phyloP scores from a whole-genome alignment of 2,888 invertebrate genomes.

The Nowickia ferox region DNA sequence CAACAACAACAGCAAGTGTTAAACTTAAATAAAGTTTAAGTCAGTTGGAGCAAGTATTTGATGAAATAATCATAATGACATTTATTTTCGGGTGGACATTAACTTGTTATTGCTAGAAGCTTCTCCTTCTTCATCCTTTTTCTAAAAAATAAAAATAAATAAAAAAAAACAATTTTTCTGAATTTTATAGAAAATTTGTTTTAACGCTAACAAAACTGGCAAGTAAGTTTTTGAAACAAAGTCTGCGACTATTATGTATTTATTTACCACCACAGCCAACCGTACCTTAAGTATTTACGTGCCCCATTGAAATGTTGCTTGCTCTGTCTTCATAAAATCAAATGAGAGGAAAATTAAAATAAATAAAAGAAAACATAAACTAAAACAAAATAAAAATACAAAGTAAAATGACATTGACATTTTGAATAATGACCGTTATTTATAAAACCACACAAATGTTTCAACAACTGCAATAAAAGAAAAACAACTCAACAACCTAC shows the following conservation, averaged over 20 bases:
- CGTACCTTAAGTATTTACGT: slow-evolving; percentile 39
- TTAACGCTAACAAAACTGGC: no score
- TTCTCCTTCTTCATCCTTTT: no score
- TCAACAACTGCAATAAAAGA: slow-evolving; percentile 39
- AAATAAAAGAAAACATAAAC: slow-evolving; percentile 17
- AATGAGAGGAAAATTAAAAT: slow-evolving; percentile 30
- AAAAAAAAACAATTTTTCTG: no score
- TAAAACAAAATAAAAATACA: slow-evolving; percentile 51
- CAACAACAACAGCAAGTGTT: background rate
- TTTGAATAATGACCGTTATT: slow-evolving; percentile 79
- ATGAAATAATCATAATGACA: background rate
- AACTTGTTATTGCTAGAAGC: no score
- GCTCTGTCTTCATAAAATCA: slow-evolving; percentile 19
- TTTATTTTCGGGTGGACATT: no score
- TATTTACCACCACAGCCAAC: background rate
- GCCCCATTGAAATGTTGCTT: slow-evolving; percentile 40
- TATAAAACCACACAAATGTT: slow-evolving; percentile 67
- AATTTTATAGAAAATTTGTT: no score
- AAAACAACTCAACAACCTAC: slow-evolving; percentile 46
- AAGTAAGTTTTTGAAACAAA: background rate
- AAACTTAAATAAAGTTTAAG: background rate
- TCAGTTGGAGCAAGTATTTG: background rate
- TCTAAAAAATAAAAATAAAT: no score
- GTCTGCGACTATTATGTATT: background rate
- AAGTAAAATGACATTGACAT: slow-evolving; percentile 80